phyloP scores from a whole-genome alignment of 1,140 invertebrate species.

The Palaemon carinicauda region DNA sequence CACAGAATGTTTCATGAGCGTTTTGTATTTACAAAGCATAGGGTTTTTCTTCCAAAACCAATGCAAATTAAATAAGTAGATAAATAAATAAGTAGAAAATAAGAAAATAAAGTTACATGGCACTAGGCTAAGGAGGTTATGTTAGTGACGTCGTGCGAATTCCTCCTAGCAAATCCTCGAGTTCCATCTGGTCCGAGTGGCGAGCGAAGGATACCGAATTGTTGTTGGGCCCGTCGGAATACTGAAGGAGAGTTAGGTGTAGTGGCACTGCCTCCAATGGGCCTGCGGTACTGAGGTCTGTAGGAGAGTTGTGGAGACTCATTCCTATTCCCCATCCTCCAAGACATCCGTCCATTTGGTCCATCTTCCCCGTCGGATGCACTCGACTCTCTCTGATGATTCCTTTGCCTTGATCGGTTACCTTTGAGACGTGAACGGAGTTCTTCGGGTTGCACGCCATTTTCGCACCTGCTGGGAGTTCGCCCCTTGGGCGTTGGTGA shows the following conservation, averaged over 20 bases:
- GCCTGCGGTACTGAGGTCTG: neutral
- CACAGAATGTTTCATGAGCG: too few species aligned
- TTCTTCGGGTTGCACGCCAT: conserved; percentile 19
- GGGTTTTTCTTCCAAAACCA: too few species aligned
- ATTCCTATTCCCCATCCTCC: neutral
- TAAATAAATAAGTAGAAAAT: neutral
- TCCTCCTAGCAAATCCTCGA: conserved; percentile 11
- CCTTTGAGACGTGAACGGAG: conserved; percentile 21
- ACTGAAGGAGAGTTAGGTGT: conserved; percentile 7
- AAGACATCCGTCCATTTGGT: neutral
- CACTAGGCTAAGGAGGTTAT: neutral
- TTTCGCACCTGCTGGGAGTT: neutral
- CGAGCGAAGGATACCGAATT: neutral
- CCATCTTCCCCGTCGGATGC: conserved; percentile 20
- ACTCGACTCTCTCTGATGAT: neutral
- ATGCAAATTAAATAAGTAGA: too few species aligned
- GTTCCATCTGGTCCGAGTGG: conserved; percentile 50
- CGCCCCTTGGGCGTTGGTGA: neutral
- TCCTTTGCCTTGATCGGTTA: neutral
- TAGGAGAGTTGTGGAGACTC: neutral
- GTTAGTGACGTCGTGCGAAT: neutral
- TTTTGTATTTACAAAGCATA: too few species aligned
- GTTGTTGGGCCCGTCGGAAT: neutral
- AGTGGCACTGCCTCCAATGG: neutral
- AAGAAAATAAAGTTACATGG: neutral